phyloP scores from a whole-genome alignment of 2,113 vertebrate species.

The Chloropsis hardwickii region DNA sequence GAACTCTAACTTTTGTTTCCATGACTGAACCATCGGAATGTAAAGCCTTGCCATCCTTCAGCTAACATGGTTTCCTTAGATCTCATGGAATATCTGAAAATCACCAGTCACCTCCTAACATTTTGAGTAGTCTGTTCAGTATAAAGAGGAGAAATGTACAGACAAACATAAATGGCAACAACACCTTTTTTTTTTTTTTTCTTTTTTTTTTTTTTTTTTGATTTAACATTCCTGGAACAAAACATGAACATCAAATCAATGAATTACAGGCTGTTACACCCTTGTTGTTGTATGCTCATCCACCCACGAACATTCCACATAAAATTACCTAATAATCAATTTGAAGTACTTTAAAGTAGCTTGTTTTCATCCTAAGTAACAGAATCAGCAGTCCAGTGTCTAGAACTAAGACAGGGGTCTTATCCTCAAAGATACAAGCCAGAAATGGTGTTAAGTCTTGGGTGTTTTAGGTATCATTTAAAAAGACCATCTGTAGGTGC shows the following conservation, averaged over 20 bases:
- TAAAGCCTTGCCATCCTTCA: slow-evolving; percentile 45
- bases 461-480: background rate
- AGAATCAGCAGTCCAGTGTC: background rate
- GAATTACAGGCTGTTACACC: background rate
- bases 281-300: background rate
- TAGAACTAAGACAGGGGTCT: background rate
- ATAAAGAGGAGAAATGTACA: background rate
- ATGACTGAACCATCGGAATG: slow-evolving; percentile 74
- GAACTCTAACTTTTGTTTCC: slow-evolving; percentile 65
- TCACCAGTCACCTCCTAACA: background rate
- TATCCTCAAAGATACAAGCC: background rate
- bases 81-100: slow-evolving; percentile 18
- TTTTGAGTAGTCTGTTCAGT: background rate
- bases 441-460: background rate
- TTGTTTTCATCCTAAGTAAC: background rate
- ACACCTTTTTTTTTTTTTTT: background rate
- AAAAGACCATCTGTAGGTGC: background rate
- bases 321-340: slow-evolving; percentile 4
- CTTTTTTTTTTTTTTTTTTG: background rate
- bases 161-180: background rate
- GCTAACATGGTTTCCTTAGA: slow-evolving; percentile 37
- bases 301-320: background rate
- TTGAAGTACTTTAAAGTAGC: background rate
- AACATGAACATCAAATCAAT: background rate
- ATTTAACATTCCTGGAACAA: background rate